phyloP scores from a whole-genome alignment of 1,140 invertebrate genomes.

The Dendrolimus kikuchii region DNA sequence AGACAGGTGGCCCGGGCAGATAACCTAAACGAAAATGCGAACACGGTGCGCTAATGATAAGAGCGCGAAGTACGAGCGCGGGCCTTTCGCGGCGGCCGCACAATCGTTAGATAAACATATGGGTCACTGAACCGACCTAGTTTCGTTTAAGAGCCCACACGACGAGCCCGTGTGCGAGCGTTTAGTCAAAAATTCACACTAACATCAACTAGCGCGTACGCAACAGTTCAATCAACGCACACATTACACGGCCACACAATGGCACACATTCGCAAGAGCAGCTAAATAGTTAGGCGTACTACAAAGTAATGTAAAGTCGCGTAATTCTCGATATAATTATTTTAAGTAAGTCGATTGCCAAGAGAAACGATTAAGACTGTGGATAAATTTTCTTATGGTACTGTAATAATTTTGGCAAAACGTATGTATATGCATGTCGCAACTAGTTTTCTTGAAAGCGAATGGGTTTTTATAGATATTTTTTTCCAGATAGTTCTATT shows the following conservation, averaged over 20 bases:
- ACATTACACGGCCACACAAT: conserved; percentile 13
- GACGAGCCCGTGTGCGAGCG: conserved; percentile 32
- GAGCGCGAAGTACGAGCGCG: conserved; percentile 29
- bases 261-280: conserved; percentile 14
- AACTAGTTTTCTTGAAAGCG: too few relatives aligned
- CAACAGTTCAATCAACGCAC: conserved; percentile 21
- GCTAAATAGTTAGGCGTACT: conserved; percentile 8
- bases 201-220: conserved; percentile 15
- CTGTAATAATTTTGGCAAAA: too few relatives aligned
- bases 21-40: conserved; percentile 63
- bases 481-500: too few relatives aligned
- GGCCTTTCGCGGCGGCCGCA: conserved; percentile 35
- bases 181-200: conserved; percentile 54
- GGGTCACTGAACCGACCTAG: conserved; percentile 69
- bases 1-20: conserved; percentile 62
- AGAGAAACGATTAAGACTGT: too few relatives aligned
- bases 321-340: conserved; percentile 14
- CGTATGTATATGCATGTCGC: too few relatives aligned
- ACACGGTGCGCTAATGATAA: conserved; percentile 52
- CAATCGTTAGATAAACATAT: conserved; percentile 71
- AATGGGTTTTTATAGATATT: too few relatives aligned
- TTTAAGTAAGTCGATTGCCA: not conserved
- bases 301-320: conserved; percentile 14
- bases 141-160: conserved; percentile 39
- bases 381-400: too few relatives aligned